A percentile compares a stretch with the other conserved stretches of the same genome.
Conservation (phyloP, 1,140 invertebrate genomes). For the Tetraneura akinire region DNA sequence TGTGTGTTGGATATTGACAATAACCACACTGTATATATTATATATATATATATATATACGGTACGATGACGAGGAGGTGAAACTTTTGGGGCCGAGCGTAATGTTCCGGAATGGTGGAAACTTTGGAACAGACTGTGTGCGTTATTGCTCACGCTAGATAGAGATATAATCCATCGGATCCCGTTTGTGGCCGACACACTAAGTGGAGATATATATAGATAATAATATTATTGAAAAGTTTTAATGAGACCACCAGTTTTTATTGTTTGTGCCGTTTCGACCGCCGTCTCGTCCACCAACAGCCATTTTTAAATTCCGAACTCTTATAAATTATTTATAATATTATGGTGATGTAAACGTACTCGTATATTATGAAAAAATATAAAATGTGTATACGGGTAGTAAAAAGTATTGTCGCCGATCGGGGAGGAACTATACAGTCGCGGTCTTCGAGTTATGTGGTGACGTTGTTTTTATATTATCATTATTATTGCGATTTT, state of each 20-base stretch:
- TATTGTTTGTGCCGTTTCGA: slow-evolving; percentile 28
- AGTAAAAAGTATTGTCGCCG: not conserved
- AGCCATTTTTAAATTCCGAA: not conserved
- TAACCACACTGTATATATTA: slow-evolving; percentile 7
- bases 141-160: slow-evolving; percentile 32
- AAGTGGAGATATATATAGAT: slow-evolving; percentile 40
- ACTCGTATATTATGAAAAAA: not conserved
- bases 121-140: slow-evolving; percentile 49
- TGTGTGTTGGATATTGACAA: not conserved
- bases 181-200: slow-evolving; percentile 44
- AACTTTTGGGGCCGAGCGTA: slow-evolving; percentile 42
- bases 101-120: slow-evolving; percentile 45
- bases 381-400: slow-evolving; percentile 2
- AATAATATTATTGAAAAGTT: slow-evolving; percentile 50
- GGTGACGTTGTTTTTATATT: not conserved
- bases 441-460: not conserved
- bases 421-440: slow-evolving; percentile 4
- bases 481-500: not conserved
- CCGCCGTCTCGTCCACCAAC: no score
- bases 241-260: slow-evolving; percentile 41
- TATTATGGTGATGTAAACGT: not conserved
- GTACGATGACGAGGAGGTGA: not conserved
- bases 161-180: slow-evolving; percentile 36
- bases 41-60: not conserved
- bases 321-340: slow-evolving; percentile 47